Base-by-base conservation (phyloP, 2,797 vertebrate genomes). In the Pipistrellus kuhlii region DNA sequence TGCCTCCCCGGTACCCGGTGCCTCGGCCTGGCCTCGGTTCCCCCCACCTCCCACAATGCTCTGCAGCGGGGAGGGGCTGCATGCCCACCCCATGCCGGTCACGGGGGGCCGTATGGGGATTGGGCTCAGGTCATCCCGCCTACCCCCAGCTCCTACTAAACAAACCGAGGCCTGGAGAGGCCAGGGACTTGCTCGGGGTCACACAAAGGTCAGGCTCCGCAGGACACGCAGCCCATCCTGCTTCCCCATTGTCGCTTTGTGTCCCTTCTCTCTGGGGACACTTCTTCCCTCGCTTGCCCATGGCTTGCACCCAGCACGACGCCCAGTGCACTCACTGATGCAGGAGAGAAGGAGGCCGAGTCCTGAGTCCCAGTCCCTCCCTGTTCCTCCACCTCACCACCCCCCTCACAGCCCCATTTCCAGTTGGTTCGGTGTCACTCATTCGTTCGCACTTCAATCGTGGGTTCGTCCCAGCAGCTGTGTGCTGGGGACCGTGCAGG, bases 211-310 rank as follows among this genome's bases (percentile, higher is more conserved):
- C 53, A 11, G 62, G 41, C 66, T 51, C 71, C 44, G 59, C 30
- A 48, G 84, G 76, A n/a, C 35, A 4, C 14, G 53, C 38, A 12
- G 35, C 8, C 44, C 51, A 5, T 44, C 25, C 0, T 48, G 44
- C n/a, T 85, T 38, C 35, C 57, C 25, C 53, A 1, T 27, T 46
- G 2, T 2, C 23, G 30, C 62, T 48, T 41, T 35, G 35, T 21
- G 41, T 4, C 17, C 51, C 18, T n/a, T 11, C 27, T n/a, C n/a
- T 18, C 46, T 53, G 15, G 1, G 4, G 17, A 53, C 0, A 1
- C 48, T 41, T 44, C 83, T 59, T 44, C 32, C 59, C 5, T 30
- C 41, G 71, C 32, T 86, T 44, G 82, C 35, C 25, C 44, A 0
- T 17, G 57, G 20, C 30, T 46, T 69, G 51, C 48, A n/a, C 44